phyloP scores from a whole-genome alignment of 2,797 vertebrate genomes.

The Gambusia yucatana region DNA sequence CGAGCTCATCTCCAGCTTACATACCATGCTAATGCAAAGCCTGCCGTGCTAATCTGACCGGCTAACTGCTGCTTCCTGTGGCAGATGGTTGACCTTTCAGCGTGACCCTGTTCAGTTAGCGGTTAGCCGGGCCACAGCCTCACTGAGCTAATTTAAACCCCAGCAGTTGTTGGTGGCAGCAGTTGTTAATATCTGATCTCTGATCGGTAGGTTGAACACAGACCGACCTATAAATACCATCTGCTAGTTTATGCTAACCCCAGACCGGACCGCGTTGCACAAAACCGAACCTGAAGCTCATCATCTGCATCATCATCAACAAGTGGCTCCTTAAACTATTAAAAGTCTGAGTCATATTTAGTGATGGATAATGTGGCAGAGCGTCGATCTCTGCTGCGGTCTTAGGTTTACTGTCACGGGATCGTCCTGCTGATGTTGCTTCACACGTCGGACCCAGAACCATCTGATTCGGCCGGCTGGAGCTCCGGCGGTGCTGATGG shows the following conservation, averaged over 20 bases:
- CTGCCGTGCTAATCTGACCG: conserved; percentile 37
- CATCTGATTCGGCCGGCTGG: not conserved
- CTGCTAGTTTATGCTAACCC: conserved; percentile 38
- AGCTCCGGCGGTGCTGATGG: not conserved
- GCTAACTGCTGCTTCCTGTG: conserved; percentile 40
- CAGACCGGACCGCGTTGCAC: conserved; percentile 12
- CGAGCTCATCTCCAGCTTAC: not conserved
- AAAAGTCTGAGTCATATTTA: conserved; percentile 26
- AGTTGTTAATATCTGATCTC: conserved; percentile 63
- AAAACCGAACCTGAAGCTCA: conserved; percentile 30
- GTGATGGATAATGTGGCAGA: conserved; percentile 12
- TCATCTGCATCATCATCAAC: too few species aligned
- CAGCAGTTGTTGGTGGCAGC: conserved; percentile 51
- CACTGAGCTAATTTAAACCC: conserved; percentile 54
- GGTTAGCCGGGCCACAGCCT: conserved; percentile 29
- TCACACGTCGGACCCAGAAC: not conserved
- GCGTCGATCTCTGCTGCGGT: conserved; percentile 6
- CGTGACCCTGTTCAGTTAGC: conserved; percentile 45
- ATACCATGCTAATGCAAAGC: not conserved
- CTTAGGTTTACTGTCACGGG: not conserved
- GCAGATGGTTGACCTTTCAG: conserved; percentile 44
- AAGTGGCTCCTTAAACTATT: conserved; percentile 33
- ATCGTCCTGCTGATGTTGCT: conserved; percentile 3
- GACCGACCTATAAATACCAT: conserved; percentile 51
- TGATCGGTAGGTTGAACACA: conserved; percentile 51